Evolutionary conservation across 2,797 vertebrate species (phyloP).

Genomic region (Chelonia mydas): DNA sequence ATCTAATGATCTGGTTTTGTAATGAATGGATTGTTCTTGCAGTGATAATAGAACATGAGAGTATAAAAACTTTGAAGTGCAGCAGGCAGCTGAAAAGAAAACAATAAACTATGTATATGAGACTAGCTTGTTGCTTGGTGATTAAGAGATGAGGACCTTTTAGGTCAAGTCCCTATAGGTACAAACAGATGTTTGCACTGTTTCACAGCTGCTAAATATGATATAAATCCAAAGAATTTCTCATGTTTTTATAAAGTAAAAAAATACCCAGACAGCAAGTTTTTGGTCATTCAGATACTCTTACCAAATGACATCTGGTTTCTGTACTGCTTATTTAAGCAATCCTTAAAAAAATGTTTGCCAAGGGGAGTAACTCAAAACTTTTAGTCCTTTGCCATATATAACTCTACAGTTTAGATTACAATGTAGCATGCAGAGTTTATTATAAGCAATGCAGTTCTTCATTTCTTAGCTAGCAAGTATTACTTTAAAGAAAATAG

Average conservation of each 20-base stretch:
- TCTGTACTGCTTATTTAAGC: constrained; percentile 88
- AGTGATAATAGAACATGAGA: constrained; percentile 76
- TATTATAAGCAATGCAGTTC: constrained; percentile 81
- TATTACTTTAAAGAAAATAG: constrained; percentile 82
- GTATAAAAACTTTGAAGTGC: constrained; percentile 82
- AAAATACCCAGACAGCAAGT: constrained; percentile 88
- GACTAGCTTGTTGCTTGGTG: constrained; percentile 81
- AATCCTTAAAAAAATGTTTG: constrained; percentile 87
- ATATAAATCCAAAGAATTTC: constrained; percentile 91
- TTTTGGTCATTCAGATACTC: constrained; percentile 87
- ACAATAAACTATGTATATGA: constrained; percentile 81
- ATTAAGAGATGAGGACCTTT: constrained; percentile 81
- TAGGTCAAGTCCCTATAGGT: constrained; percentile 84
- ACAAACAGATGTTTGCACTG: constrained; percentile 89
- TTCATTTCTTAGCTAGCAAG: constrained; percentile 76
- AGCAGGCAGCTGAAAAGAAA: constrained; percentile 79
- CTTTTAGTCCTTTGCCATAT: constrained; percentile 81
- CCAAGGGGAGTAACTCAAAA: constrained; percentile 87
- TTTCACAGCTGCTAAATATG: constrained; percentile 89
- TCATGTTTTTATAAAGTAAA: constrained; percentile 86
- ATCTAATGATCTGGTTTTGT: constrained; percentile 75
- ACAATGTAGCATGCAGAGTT: constrained; percentile 79
- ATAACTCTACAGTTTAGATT: constrained; percentile 84
- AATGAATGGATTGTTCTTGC: constrained; percentile 79
- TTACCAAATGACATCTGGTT: constrained; percentile 90